Percentiles rank a stretch among this genome's conserved stretches.
These are phyloP conservation scores for Acyrthosiphon pisum DNA, from an alignment of 1,140 invertebrate species.

Conservation along the genomic window DNA sequence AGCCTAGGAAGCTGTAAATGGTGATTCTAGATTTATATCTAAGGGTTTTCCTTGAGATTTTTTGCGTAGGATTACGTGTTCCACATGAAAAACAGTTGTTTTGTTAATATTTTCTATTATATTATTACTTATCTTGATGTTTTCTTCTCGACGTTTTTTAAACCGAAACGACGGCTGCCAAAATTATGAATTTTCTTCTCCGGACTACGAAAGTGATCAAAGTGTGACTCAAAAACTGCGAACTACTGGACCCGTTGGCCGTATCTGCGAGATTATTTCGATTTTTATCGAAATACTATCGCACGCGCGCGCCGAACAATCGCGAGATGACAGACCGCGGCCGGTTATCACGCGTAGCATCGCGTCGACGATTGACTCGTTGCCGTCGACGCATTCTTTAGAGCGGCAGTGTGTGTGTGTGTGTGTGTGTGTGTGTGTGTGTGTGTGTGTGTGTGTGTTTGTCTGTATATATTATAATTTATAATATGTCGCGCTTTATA, in stretches of 20 bases:
- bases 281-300: neutral
- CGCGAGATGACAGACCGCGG: neutral
- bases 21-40: too few relatives aligned
- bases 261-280: neutral
- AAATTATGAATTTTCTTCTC: neutral
- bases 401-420: neutral
- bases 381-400: neutral
- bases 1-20: too few relatives aligned
- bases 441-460: neutral
- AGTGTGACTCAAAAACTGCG: neutral
- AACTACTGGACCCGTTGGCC: neutral
- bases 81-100: neutral
- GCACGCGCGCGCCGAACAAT: neutral
- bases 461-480: neutral
- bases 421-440: neutral
- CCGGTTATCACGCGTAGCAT: neutral
- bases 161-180: neutral
- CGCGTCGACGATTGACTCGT: neutral
- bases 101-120: too few relatives aligned
- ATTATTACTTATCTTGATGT: too few relatives aligned
- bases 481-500: neutral
- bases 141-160: neutral
- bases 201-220: neutral
- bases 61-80: neutral
- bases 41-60: neutral